These are phyloP conservation scores for Nothura maculosa DNA, from an alignment of 2,797 vertebrate species.

Conservation along the genomic window DNA sequence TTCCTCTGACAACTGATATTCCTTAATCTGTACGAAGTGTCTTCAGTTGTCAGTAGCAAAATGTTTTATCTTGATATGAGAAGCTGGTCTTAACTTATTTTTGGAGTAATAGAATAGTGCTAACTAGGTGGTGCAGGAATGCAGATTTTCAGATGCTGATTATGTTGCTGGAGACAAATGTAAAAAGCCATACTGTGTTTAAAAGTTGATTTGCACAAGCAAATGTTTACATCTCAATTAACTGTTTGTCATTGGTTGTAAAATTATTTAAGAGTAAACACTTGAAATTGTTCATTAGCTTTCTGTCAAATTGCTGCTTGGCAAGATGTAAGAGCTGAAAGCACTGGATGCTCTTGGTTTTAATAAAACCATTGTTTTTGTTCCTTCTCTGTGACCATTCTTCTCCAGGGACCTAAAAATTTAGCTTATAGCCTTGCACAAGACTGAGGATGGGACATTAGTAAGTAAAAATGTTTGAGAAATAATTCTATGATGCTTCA, in stretches of 20 bases:
- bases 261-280: conserved; percentile 75
- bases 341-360: conserved; percentile 40
- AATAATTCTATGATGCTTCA: background rate
- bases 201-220: conserved; percentile 77
- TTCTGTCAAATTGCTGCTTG: conserved; percentile 32
- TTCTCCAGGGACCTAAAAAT: background rate
- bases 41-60: background rate
- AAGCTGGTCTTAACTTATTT: conserved; percentile 49
- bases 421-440: background rate
- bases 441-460: background rate
- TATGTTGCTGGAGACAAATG: conserved; percentile 13
- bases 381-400: background rate
- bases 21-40: conserved; percentile 6
- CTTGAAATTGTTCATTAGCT: conserved; percentile 60
- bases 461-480: background rate
- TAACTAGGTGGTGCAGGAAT: conserved; percentile 12
- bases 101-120: conserved; percentile 9
- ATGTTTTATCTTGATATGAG: background rate
- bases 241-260: conserved; percentile 51
- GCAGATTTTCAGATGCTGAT: background rate
- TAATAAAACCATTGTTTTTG: conserved; percentile 56
- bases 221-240: conserved; percentile 62
- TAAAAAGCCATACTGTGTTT: conserved; percentile 75
- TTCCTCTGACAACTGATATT: background rate
- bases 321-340: conserved; percentile 40